Evolutionary conservation across 2,113 vertebrate species (phyloP).

Genomic region (Protomyctophum bolini): DNA sequence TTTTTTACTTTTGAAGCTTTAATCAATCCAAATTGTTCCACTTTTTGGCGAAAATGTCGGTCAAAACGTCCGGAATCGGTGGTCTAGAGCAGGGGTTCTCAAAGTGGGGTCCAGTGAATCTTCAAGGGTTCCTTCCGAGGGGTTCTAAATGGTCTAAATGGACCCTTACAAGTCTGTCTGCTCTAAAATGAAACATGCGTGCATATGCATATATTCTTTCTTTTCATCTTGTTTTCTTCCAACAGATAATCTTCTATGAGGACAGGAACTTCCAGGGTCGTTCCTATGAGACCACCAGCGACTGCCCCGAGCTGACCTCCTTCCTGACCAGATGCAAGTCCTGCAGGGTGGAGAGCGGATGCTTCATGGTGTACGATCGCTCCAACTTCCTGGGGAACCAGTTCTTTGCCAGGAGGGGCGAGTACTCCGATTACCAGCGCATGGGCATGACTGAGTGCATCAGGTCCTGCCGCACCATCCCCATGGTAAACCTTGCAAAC

Average conservation of each 20-base stretch:
- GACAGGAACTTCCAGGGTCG: conserved; percentile 74
- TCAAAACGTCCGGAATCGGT: no score
- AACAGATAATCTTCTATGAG: conserved; percentile 76
- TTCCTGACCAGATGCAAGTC: conserved; percentile 73
- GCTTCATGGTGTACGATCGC: conserved; percentile 69
- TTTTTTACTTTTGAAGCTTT: no score
- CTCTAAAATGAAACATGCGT: no score
- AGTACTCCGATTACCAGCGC: conserved; percentile 63
- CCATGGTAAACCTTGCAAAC: conserved; percentile 50
- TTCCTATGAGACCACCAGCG: conserved; percentile 65
- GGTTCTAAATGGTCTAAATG: no score
- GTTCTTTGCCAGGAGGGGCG: conserved; percentile 66
- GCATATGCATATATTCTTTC: no score
- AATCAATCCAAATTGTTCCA: no score
- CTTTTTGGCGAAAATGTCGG: no score
- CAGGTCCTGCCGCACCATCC: conserved; percentile 69
- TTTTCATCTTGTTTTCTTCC: not conserved
- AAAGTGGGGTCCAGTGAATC: no score
- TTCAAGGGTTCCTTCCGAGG: no score
- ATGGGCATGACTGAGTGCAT: conserved; percentile 63
- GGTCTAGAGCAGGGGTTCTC: no score
- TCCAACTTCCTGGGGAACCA: conserved; percentile 68
- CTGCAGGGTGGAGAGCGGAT: conserved; percentile 64
- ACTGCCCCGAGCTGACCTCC: conserved; percentile 65
- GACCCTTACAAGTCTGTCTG: no score